Evolutionary conservation across 2,888 invertebrate species (phyloP).

Genomic region (Andricus quercusramuli): DNA sequence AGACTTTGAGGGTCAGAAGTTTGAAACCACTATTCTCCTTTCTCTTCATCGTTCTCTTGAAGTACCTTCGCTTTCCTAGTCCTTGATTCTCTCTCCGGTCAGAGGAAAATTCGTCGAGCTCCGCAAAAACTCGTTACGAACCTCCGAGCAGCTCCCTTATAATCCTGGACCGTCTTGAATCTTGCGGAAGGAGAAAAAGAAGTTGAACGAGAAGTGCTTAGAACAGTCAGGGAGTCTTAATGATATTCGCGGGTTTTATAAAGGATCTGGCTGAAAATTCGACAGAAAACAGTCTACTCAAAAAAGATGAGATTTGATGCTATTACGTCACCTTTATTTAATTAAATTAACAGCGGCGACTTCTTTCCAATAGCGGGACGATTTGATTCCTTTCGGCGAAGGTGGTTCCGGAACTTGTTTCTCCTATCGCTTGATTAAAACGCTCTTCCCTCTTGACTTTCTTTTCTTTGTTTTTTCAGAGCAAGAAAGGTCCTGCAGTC

Average conservation of each 20-base stretch:
- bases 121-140: slow-evolving; percentile 38
- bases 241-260: slow-evolving; percentile 35
- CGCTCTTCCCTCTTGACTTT: too few relatives aligned
- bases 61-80: slow-evolving; percentile 25
- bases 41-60: slow-evolving; percentile 39
- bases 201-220: slow-evolving; percentile 39
- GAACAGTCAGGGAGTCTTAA: slow-evolving; percentile 32
- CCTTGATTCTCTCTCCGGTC: slow-evolving; percentile 9
- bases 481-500: too few relatives aligned
- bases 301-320: slow-evolving; percentile 10
- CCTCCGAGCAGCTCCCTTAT: slow-evolving; percentile 37
- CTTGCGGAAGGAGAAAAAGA: slow-evolving; percentile 13
- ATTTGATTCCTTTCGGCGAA: background rate
- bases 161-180: slow-evolving; percentile 39
- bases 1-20: slow-evolving; percentile 26
- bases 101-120: slow-evolving; percentile 38
- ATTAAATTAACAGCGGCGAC: slow-evolving; percentile 18
- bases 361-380: slow-evolving; percentile 7
- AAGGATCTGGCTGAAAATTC: slow-evolving; percentile 29
- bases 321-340: background rate
- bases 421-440: slow-evolving; percentile 12
- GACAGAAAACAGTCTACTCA: slow-evolving; percentile 6
- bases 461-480: too few relatives aligned
- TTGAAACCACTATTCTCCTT: slow-evolving; percentile 4
- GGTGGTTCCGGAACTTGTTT: background rate